Evolutionary conservation across 2,888 invertebrate species (phyloP).

Genomic region (Leptopilina myrica): DNA sequence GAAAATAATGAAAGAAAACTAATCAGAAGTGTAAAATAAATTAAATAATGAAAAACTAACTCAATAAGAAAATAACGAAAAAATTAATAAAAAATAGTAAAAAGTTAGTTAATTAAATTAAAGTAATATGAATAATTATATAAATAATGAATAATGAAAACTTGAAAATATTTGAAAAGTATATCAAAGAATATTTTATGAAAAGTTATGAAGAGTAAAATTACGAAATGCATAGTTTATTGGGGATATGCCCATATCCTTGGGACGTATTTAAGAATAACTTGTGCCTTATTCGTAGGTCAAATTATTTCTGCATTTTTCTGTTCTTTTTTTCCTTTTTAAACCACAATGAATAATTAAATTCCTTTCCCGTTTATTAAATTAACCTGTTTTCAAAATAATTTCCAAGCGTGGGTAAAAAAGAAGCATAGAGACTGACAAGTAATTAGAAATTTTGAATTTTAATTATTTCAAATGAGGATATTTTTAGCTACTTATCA

Average conservation of each 20-base stretch:
- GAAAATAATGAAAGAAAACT: too few relatives aligned
- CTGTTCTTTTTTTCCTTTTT: too few relatives aligned
- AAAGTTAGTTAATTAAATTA: too few relatives aligned
- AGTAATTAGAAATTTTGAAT: too few relatives aligned
- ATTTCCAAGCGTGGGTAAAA: neutral
- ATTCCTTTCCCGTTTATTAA: too few relatives aligned
- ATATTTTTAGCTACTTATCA: neutral
- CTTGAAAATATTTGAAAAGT: neutral
- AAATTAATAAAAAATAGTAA: too few relatives aligned
- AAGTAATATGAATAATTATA: too few relatives aligned
- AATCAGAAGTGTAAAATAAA: too few relatives aligned
- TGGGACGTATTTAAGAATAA: slow-evolving; percentile 9
- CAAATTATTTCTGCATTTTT: neutral
- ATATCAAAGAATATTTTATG: neutral
- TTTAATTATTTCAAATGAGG: neutral
- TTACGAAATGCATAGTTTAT: slow-evolving; percentile 1
- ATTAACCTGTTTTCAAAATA: neutral
- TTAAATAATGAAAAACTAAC: too few relatives aligned
- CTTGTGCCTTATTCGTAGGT: neutral
- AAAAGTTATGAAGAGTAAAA: neutral
- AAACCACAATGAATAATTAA: neutral
- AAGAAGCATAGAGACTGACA: too few relatives aligned
- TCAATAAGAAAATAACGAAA: too few relatives aligned
- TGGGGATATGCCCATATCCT: slow-evolving; percentile 12
- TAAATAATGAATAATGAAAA: neutral